phyloP scores from a whole-genome alignment of 2,113 vertebrate species.

The Thalassarche chlororhynchos region DNA sequence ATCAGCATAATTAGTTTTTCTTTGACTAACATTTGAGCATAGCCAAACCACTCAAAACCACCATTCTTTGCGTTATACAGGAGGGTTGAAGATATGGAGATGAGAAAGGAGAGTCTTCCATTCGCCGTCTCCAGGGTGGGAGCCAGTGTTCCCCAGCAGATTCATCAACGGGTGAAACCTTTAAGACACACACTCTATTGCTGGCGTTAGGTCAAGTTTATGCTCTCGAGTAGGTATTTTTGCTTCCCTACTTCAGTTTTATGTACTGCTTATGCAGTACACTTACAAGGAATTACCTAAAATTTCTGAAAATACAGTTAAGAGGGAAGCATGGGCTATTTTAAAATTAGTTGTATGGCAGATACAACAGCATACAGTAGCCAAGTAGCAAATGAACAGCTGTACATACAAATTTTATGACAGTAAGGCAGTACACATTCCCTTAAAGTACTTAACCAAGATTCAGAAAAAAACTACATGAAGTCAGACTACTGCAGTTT shows the following conservation, averaged over 20 bases:
- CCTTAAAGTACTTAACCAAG: not conserved
- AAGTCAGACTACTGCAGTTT: not conserved
- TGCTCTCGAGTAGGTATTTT: not conserved
- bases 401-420: not conserved
- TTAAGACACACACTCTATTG: not conserved
- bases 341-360: not conserved
- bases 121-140: not conserved
- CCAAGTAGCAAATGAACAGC: not conserved
- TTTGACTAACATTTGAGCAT: not conserved
- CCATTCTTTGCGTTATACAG: not conserved
- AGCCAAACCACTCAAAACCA: not conserved
- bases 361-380: not conserved
- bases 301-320: not conserved
- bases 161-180: not conserved
- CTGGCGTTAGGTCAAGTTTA: not conserved
- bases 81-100: not conserved
- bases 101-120: not conserved
- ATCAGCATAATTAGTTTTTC: not conserved
- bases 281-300: not conserved
- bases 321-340: not conserved
- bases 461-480: not conserved
- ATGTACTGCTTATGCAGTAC: not conserved
- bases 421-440: not conserved
- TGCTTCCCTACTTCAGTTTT: not conserved
- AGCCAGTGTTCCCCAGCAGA: not conserved